A percentile compares a stretch with the other conserved stretches of the same genome.
phyloP scores from a whole-genome alignment of 2,797 vertebrate genomes.

The Sorex maritimensis region DNA sequence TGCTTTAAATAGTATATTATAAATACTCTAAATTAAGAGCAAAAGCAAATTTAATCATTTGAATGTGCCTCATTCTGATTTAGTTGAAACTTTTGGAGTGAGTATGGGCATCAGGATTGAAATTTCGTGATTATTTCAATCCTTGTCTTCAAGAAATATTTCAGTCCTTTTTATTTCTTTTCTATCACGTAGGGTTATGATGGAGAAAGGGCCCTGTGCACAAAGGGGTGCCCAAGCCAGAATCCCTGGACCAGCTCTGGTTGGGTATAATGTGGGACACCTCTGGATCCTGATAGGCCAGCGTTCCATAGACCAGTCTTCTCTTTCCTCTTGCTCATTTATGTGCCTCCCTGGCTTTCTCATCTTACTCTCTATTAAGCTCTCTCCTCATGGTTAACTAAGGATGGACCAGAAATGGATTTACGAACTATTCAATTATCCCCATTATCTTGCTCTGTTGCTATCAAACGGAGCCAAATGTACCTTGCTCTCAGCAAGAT shows the following conservation, averaged over 20 bases:
- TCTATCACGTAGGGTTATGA: background rate
- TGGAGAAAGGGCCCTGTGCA: background rate
- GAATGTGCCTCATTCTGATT: constrained; percentile 10
- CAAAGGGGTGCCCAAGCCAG: background rate
- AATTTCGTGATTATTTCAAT: background rate
- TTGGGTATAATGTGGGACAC: background rate
- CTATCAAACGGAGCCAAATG: constrained; percentile 22
- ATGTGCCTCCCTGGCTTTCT: background rate
- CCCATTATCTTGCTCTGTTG: constrained; percentile 53
- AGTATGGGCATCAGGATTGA: background rate
- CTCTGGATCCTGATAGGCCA: background rate
- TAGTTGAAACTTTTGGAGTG: background rate
- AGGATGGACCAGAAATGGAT: constrained; percentile 63
- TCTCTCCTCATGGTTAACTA: constrained; percentile 43
- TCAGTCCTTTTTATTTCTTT: background rate
- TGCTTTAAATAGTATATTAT: constrained; percentile 35
- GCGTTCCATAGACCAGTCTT: background rate
- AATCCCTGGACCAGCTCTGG: background rate
- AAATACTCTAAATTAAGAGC: constrained; percentile 61
- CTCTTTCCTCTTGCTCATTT: background rate
- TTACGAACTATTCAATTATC: constrained; percentile 67
- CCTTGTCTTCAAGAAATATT: background rate
- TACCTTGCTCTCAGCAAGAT: background rate
- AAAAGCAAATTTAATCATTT: constrained; percentile 68
- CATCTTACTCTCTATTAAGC: constrained; percentile 34